A percentile compares a stretch with the other conserved stretches of the same genome.
phyloP scores from a whole-genome alignment of 2,888 invertebrate genomes.

The Xestia xanthographa region DNA sequence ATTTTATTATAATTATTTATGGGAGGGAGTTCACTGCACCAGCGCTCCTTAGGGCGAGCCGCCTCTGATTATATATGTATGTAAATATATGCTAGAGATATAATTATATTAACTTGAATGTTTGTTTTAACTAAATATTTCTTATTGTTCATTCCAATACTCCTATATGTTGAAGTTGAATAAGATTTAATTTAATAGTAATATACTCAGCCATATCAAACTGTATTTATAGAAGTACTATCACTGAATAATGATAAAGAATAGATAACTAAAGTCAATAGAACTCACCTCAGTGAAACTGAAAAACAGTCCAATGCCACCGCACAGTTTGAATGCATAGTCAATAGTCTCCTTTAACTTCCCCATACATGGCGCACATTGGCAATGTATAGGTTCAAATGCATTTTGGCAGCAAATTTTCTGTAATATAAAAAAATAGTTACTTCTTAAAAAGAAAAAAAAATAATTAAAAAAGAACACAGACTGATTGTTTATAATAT shows the following conservation, averaged over 20 bases:
- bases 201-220: slow-evolving; percentile 18
- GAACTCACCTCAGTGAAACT: slow-evolving; percentile 98
- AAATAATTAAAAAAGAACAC: neutral
- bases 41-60: too few relatives aligned
- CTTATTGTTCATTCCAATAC: slow-evolving; percentile 1
- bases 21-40: too few relatives aligned
- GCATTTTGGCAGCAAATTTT: slow-evolving; percentile 88
- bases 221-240: slow-evolving; percentile 27
- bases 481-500: neutral
- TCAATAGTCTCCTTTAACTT: slow-evolving; percentile 94
- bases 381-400: slow-evolving; percentile 84
- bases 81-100: neutral
- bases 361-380: slow-evolving; percentile 94
- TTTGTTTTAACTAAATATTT: slow-evolving; percentile 1
- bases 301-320: slow-evolving; percentile 98
- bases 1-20: too few relatives aligned
- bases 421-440: slow-evolving; percentile 76
- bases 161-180: neutral
- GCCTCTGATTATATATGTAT: too few relatives aligned
- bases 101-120: neutral
- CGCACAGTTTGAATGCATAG: slow-evolving; percentile 96
- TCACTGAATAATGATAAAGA: slow-evolving; percentile 45
- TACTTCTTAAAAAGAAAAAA: too few relatives aligned
- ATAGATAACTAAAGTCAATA: slow-evolving; percentile 33
- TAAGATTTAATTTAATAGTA: neutral